Evolutionary conservation across 2,113 vertebrate species (phyloP).

Genomic region (Nettapus auritus): DNA sequence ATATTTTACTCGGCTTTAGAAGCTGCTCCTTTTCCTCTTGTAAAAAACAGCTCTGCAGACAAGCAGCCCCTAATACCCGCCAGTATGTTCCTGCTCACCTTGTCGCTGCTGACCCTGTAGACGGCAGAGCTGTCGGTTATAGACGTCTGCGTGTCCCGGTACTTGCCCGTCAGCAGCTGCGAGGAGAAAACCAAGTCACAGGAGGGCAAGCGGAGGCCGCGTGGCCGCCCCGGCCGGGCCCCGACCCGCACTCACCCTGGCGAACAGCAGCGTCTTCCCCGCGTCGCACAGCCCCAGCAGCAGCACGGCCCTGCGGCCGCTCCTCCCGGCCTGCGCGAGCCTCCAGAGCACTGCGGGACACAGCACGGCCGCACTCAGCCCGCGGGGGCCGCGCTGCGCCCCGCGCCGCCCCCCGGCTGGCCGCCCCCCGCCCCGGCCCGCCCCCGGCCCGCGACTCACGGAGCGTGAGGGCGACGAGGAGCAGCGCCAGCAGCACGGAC

Average conservation of each 20-base stretch:
- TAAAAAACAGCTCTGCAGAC: accelerated
- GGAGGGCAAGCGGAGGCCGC: too few species aligned
- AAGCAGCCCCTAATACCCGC: accelerated
- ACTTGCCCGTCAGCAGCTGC: slow-evolving; percentile 88
- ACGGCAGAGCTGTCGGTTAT: slow-evolving; percentile 87
- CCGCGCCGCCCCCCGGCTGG: too few species aligned
- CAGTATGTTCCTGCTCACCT: slow-evolving; percentile 64
- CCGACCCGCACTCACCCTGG: slow-evolving; percentile 61
- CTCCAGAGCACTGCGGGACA: slow-evolving; percentile 75
- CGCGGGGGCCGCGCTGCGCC: background rate
- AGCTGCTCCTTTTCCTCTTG: background rate
- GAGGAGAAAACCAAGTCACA: too few species aligned
- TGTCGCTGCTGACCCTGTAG: slow-evolving; percentile 83
- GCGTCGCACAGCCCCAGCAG: slow-evolving; percentile 79
- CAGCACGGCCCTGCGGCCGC: slow-evolving; percentile 75
- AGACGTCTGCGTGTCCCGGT: slow-evolving; percentile 89
- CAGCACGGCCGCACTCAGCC: background rate
- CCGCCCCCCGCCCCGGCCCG: too few species aligned
- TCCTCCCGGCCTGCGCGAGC: slow-evolving; percentile 68
- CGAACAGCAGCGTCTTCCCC: slow-evolving; percentile 79
- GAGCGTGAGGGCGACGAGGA: slow-evolving; percentile 68
- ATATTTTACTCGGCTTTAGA: background rate
- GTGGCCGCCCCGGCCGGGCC: background rate
- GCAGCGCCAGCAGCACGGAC: slow-evolving; percentile 62
- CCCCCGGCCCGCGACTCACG: slow-evolving; percentile 43